Conservation (phyloP, 37 sponge, comb jelly and placozoan species). For the Chondrosia reniformis region DNA sequence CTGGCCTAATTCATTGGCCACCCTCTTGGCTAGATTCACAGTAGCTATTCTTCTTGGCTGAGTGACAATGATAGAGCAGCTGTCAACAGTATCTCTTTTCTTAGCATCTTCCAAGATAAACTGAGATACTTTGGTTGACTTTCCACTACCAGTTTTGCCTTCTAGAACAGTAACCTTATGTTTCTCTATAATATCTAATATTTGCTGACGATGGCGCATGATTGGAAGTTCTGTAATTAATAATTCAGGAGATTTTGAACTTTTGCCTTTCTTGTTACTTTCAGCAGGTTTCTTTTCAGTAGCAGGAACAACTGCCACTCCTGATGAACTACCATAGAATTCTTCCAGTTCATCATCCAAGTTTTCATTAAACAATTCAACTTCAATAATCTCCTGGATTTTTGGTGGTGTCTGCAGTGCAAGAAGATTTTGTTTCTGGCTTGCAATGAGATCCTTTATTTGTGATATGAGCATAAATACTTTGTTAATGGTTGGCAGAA, state of each 20-base stretch:
- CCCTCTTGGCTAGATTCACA: constrained; percentile 54
- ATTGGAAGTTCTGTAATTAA: constrained; percentile 32
- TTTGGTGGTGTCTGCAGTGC: no score
- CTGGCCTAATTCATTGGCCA: constrained; percentile 43
- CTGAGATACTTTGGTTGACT: constrained; percentile 74
- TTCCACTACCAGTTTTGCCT: constrained; percentile 79
- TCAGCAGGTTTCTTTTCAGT: neutral
- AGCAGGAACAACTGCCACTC: neutral
- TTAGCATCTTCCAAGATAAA: constrained; percentile 55
- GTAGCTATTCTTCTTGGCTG: constrained; percentile 77
- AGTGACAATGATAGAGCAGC: constrained; percentile 50
- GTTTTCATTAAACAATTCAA: no score
- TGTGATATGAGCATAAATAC: no score
- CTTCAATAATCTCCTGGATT: no score
- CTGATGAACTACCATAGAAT: neutral
- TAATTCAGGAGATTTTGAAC: neutral
- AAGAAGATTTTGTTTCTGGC: no score
- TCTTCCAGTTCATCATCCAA: constrained; percentile 3
- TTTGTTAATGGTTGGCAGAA: no score
- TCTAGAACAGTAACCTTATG: constrained; percentile 58
- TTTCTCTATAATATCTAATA: constrained; percentile 31
- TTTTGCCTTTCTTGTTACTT: neutral
- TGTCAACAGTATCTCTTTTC: neutral
- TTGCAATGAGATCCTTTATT: no score
- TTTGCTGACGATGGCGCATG: constrained; percentile 45